Evolutionary conservation across 2,888 invertebrate genomes (phyloP), one percentile per base, ranked within the genome.

Genomic region (Thysanoteuthis rhombus): DNA sequence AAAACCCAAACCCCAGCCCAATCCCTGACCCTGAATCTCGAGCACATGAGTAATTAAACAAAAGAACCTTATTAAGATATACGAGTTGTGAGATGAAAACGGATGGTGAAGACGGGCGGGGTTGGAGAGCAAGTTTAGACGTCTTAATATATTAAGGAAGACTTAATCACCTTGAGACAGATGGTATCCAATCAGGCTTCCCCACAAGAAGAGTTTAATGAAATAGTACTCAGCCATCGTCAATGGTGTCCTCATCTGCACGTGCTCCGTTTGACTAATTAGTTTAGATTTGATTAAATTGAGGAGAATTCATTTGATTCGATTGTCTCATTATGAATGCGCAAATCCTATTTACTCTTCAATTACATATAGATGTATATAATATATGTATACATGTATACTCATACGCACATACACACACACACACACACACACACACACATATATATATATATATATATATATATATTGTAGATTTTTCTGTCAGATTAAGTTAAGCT

Each of bases 201-300:
- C 4, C 47, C 47, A 52, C 47, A 25, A 16, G n/a, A 75, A 75
- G n/a, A n/a, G 75, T 75, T 75, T 75, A n/a, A 75, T 75, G 75
- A 75, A 75, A 16, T 10, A 75, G 16, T 10, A n/a, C 16, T n/a
- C n/a, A n/a, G 75, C 19, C 75, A 16, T 32, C 22, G 16, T n/a
- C 75, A n/a, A 12, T n/a, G 12, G n/a, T 75, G n/a, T 12, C 75
- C 75, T 75, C 22, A 75, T n/a, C 75, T 10, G n/a, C 75, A 75
- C 75, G 75, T 75, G 75, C 75, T n/a, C n/a, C n/a, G n/a, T 75
- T 75, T 75, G 3, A 1, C 75, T 75, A 75, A 75, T 16, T 75
- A n/a, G n/a, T 75, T 75, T 75, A 75, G n/a, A 75, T 75, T 75
- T 75, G 75, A 75, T 75, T 75, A 75, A 75, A 75, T 75, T 75